Evolutionary conservation across 2,113 vertebrate species (phyloP).

Genomic region (Galbula dea): DNA sequence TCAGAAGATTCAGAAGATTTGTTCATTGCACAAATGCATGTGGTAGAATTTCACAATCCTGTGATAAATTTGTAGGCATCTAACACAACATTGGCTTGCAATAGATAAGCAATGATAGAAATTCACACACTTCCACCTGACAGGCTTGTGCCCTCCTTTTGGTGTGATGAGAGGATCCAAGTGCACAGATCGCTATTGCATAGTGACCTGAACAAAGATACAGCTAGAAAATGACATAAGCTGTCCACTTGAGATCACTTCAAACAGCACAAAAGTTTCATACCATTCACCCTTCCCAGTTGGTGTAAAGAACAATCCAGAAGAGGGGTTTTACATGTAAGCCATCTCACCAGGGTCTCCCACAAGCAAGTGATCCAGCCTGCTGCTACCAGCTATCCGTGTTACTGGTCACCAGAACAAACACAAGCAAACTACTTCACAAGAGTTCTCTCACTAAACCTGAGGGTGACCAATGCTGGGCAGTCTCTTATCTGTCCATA

Average conservation of each 20-base stretch:
- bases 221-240: background rate
- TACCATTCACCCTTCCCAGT: background rate
- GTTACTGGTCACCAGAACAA: background rate
- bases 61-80: background rate
- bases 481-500: fast-evolving
- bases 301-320: background rate
- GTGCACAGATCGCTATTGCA: too few relatives aligned
- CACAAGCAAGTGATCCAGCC: background rate
- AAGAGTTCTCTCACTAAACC: background rate
- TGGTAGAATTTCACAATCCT: background rate
- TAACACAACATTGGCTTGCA: background rate
- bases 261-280: fast-evolving
- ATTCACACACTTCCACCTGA: fast-evolving
- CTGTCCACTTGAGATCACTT: background rate
- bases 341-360: background rate
- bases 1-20: background rate
- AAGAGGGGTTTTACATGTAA: background rate
- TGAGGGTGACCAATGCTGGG: fast-evolving
- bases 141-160: background rate
- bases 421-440: background rate
- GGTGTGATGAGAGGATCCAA: background rate
- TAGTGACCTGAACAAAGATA: background rate
- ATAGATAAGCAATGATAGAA: background rate
- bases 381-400: background rate
- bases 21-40: background rate